Evolutionary conservation across 2,888 invertebrate species (phyloP), one percentile per base, ranked within the genome.

Genomic region (Unio pictorum): DNA sequence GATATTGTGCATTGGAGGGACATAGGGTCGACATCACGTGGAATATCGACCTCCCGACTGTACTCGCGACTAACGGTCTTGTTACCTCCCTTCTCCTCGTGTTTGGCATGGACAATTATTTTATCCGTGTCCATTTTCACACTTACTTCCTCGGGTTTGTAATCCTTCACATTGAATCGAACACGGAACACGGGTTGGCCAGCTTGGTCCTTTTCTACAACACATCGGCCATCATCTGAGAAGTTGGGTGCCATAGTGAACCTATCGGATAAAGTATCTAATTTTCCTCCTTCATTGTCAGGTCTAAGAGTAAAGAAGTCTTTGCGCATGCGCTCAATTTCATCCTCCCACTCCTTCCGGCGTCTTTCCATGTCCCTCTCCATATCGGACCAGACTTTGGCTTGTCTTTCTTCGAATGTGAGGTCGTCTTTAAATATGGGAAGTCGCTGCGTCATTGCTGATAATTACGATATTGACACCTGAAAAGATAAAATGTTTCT

Each of bases 271-370:
- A 83, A 61, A 20, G 78, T 71, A 59, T 82, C 82, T n/a, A 81
- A 69, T 26, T 78, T 79, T 20, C 74, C 70, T 57, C 69, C 69
- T 62, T 78, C 75, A 23, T 66, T 76, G 61, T 87, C 85, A 1
- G 85, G 83, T 71, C 83, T 85, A 26, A 89, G 68, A 17, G 84
- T 81, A 73, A 89, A 89, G 79, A 89, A 89, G 73, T 88, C 89
- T 63, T 83, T 84, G 70, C 88, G 81, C 87, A 89, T 87, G 73
- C 85, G 81, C 69, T 87, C 86, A 17, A 87, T 85, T 66, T 88
- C 88, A 8, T 79, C 76, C 74, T 88, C 88, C 88, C 88, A 88
- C 66, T 88, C 88, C 34, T 79, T 79, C 45, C 87, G 69, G 60
- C 88, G 75, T 60, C 84, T 68, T 58, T 87, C 87, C 84, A 88